Conservation (phyloP, 2,113 vertebrate species). For the Poeciliopsis prolifica region DNA sequence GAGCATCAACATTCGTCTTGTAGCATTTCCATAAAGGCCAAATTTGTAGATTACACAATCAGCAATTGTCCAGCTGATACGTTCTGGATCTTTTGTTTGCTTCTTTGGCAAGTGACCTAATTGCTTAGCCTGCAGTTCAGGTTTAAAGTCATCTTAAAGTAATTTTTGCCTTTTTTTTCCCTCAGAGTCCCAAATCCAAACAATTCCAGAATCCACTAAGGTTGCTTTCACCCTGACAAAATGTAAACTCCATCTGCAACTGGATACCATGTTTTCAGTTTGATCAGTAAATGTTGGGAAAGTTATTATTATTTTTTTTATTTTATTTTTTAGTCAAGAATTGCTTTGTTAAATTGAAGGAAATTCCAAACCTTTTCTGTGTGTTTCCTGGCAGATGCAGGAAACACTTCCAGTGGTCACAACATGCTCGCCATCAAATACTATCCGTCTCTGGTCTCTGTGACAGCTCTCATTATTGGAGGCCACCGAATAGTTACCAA, state of each 20-base stretch:
- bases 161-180: conserved; percentile 11
- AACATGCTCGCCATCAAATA: conserved; percentile 70
- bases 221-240: conserved; percentile 25
- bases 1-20: not conserved
- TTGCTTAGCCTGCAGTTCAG: no score
- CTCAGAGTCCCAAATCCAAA: conserved; percentile 12
- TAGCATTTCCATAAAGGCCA: no score
- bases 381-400: conserved; percentile 25
- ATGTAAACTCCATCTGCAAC: conserved; percentile 42
- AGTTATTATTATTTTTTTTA: not conserved
- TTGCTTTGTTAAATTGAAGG: conserved; percentile 12
- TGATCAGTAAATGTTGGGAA: conserved; percentile 25
- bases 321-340: not conserved
- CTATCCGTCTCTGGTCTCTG: conserved; percentile 48
- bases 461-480: conserved; percentile 78
- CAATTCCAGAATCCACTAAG: conserved; percentile 28
- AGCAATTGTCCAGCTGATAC: no score
- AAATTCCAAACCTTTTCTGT: conserved; percentile 11
- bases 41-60: no score
- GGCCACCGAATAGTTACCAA: conserved; percentile 71
- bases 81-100: no score
- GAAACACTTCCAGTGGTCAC: conserved; percentile 63
- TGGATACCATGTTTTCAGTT: conserved; percentile 43
- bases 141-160: not conserved
- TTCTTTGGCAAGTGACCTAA: no score